Evolutionary conservation across 2,797 vertebrate species (phyloP).

Genomic region (Acanthurus tractus): DNA sequence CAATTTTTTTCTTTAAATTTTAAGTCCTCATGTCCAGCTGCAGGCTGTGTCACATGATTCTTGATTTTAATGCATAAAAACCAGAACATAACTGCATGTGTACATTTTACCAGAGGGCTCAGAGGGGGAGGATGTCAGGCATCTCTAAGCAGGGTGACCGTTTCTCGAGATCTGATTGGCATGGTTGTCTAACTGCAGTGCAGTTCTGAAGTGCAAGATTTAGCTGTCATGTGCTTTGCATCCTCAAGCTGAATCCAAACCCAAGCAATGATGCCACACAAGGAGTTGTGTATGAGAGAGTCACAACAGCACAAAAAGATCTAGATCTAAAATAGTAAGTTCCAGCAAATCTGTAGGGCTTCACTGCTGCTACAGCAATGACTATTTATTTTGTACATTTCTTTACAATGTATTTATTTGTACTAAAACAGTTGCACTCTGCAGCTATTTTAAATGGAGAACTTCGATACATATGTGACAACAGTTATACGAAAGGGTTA

Average conservation of each 20-base stretch:
- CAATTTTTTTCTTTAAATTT: neutral
- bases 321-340: neutral
- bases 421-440: neutral
- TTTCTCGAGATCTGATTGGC: neutral
- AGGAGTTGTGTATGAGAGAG: neutral
- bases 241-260: neutral
- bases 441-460: neutral
- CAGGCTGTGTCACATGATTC: neutral
- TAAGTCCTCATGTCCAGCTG: neutral
- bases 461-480: neutral
- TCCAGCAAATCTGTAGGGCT: neutral
- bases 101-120: slow-evolving; percentile 5
- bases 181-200: neutral
- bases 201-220: slow-evolving; percentile 4
- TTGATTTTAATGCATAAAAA: neutral
- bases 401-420: neutral
- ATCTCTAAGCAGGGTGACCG: slow-evolving; percentile 1
- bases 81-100: neutral
- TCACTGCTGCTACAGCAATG: neutral
- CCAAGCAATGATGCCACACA: neutral
- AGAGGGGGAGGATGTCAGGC: slow-evolving; percentile 1
- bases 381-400: slow-evolving; percentile 5
- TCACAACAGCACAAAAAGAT: neutral
- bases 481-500: neutral
- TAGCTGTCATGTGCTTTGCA: slow-evolving; percentile 13